phyloP scores from a whole-genome alignment of 2,888 invertebrate species.

The Drosophila flavopinicola region DNA sequence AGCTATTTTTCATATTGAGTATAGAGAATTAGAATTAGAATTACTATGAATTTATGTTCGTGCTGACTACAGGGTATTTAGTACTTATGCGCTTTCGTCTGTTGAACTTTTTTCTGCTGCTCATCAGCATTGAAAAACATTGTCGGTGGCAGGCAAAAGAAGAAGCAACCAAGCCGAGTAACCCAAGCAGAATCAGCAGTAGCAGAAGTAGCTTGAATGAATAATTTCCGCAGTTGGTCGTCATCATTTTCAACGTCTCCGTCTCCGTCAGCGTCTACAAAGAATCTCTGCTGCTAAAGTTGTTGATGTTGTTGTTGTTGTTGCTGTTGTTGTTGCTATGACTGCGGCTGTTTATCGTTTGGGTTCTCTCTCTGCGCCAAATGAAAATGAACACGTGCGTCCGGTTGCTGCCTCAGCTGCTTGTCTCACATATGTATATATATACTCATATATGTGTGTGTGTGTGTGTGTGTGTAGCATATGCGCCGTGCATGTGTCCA shows the following conservation, averaged over 20 bases:
- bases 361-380: constrained; percentile 76
- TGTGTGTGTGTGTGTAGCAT: constrained; percentile 36
- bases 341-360: constrained; percentile 73
- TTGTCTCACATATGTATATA: constrained; percentile 23
- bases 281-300: constrained; percentile 56
- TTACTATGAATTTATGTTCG: too few relatives aligned
- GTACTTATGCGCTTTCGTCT: background rate
- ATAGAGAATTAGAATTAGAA: too few relatives aligned
- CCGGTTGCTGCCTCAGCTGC: constrained; percentile 74
- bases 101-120: constrained; percentile 7
- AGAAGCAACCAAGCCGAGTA: constrained; percentile 33
- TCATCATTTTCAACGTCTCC: constrained; percentile 36
- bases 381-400: constrained; percentile 83
- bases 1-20: too few relatives aligned
- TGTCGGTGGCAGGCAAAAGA: constrained; percentile 23
- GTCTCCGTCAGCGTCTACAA: constrained; percentile 52
- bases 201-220: constrained; percentile 61
- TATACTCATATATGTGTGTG: background rate
- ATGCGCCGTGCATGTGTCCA: constrained; percentile 56
- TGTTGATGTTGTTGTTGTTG: constrained; percentile 34
- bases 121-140: constrained; percentile 47
- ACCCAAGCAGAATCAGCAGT: constrained; percentile 10
- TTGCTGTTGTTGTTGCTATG: constrained; percentile 29
- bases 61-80: background rate
- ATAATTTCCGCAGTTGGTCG: constrained; percentile 74